Conservation (phyloP, 2,888 invertebrate genomes). For the Caenorhabditis imperialis region DNA sequence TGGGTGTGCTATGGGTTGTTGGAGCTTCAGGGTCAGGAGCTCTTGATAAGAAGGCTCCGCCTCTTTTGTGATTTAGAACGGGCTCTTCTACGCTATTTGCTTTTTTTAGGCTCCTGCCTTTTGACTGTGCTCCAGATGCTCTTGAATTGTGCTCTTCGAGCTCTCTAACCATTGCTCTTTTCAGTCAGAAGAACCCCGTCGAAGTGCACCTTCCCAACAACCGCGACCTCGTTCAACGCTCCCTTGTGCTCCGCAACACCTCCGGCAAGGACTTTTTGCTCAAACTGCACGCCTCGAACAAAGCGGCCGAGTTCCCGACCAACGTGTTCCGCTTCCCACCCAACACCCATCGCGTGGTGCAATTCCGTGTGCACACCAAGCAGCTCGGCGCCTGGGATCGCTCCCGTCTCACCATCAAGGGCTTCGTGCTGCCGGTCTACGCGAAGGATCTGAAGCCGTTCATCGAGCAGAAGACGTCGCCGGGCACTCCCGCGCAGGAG, state of each 20-base stretch:
- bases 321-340: slow-evolving; percentile 53
- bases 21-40: too few relatives aligned
- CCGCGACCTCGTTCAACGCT: slow-evolving; percentile 45
- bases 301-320: slow-evolving; percentile 34
- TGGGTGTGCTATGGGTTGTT: too few relatives aligned
- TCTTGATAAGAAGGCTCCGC: too few relatives aligned
- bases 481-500: slow-evolving; percentile 20
- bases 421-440: slow-evolving; percentile 47
- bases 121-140: too few relatives aligned
- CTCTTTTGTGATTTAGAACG: too few relatives aligned
- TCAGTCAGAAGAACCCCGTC: slow-evolving; percentile 46
- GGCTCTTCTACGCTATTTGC: too few relatives aligned
- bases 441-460: slow-evolving; percentile 27
- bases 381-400: slow-evolving; percentile 25
- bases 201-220: slow-evolving; percentile 40
- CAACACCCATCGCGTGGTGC: slow-evolving; percentile 34
- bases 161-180: too few relatives aligned
- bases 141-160: too few relatives aligned
- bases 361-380: slow-evolving; percentile 40
- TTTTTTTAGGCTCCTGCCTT: too few relatives aligned
- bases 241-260: slow-evolving; percentile 46
- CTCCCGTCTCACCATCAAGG: slow-evolving; percentile 18
- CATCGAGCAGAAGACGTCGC: slow-evolving; percentile 24
- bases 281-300: slow-evolving; percentile 32
- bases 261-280: slow-evolving; percentile 52